A percentile compares a stretch with the other conserved stretches of the same genome.
Conservation (phyloP, 2,113 vertebrate genomes). For the Tragelaphus strepsiceros region DNA sequence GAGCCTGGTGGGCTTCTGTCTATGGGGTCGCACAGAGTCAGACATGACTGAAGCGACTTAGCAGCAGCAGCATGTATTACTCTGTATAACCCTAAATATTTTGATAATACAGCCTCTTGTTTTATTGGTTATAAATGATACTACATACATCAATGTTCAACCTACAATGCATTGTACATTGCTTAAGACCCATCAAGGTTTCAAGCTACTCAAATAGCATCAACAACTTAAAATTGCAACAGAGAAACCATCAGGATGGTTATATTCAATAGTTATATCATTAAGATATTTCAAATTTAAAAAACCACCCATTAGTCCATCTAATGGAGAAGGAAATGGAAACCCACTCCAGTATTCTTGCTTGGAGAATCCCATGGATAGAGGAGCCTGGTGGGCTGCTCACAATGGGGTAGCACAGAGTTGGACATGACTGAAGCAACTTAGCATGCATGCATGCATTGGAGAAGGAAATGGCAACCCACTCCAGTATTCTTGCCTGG, state of each 20-base stretch:
- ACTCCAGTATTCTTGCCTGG: not conserved
- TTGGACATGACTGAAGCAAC: not conserved
- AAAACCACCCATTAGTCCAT: not conserved
- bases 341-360: not conserved
- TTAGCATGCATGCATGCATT: not conserved
- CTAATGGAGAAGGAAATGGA: not conserved
- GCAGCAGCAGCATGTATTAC: not conserved
- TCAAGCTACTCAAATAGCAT: not conserved
- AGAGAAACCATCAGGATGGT: not conserved
- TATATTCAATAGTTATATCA: not conserved
- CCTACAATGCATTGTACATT: not conserved
- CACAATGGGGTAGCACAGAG: not conserved
- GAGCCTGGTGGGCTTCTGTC: too few species aligned
- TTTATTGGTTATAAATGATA: not conserved
- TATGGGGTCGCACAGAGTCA: too few species aligned
- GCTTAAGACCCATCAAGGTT: not conserved
- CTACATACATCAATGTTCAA: not conserved
- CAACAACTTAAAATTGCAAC: not conserved
- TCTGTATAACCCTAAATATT: not conserved
- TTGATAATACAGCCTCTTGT: not conserved
- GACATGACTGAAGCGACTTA: too few species aligned
- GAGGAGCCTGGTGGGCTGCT: not conserved
- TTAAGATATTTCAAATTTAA: not conserved
- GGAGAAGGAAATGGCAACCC: not conserved
- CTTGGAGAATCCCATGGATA: not conserved